Evolutionary conservation across 2,113 vertebrate genomes (phyloP).

Genomic region (Paracanthobrama guichenoti): DNA sequence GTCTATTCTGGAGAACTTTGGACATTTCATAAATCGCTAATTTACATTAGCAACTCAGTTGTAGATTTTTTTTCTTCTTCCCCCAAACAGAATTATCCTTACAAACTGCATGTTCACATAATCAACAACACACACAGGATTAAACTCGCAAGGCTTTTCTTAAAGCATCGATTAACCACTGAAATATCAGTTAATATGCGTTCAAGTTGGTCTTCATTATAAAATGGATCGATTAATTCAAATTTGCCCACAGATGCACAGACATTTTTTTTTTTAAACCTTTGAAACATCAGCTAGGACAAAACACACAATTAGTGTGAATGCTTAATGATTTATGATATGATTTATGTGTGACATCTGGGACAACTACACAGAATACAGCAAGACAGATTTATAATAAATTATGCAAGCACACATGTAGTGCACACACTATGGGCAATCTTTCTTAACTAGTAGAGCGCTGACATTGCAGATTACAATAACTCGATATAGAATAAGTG

Average conservation of each 20-base stretch:
- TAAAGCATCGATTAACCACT: constrained; percentile 17
- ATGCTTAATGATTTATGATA: neutral
- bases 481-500: neutral
- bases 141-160: neutral
- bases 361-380: neutral
- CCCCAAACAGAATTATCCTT: neutral
- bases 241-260: neutral
- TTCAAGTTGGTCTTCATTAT: neutral
- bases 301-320: neutral
- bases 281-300: neutral
- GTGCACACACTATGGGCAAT: neutral
- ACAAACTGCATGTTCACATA: neutral
- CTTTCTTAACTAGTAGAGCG: neutral
- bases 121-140: neutral
- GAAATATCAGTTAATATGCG: neutral
- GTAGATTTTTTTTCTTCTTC: neutral
- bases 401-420: neutral
- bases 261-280: neutral
- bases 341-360: neutral
- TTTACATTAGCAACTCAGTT: neutral
- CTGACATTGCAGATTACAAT: neutral
- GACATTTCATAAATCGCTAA: neutral
- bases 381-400: neutral
- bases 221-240: neutral
- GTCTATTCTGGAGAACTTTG: neutral